Conservation (phyloP, 1,140 invertebrate genomes). For the Vanessa tameamea region DNA sequence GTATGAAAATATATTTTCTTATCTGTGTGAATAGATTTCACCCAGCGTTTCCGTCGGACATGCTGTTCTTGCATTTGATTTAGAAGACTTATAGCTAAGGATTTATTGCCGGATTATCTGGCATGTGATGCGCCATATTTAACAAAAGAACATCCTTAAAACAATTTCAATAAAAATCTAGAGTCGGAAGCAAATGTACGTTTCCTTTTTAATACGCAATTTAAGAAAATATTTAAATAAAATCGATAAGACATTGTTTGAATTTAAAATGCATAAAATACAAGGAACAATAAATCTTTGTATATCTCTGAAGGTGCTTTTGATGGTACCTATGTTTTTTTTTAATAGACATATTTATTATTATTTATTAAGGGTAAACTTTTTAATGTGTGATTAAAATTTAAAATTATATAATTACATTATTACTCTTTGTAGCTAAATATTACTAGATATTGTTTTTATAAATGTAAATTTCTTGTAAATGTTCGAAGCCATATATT, state of each 20-base stretch:
- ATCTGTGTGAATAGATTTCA: neutral
- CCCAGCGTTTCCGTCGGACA: neutral
- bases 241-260: constrained; percentile 50
- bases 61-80: constrained; percentile 4
- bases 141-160: neutral
- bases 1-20: neutral
- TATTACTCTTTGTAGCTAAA: too few species aligned
- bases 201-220: constrained; percentile 2
- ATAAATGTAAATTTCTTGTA: too few species aligned
- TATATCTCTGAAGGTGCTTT: too few species aligned
- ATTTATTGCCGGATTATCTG: neutral
- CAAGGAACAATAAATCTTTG: too few species aligned
- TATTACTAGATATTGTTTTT: too few species aligned
- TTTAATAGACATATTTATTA: too few species aligned
- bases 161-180: neutral
- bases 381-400: too few species aligned
- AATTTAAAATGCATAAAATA: constrained; percentile 31
- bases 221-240: neutral
- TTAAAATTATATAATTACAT: too few species aligned
- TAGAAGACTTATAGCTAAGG: neutral
- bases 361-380: too few species aligned
- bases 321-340: too few species aligned
- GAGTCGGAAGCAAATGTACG: neutral
- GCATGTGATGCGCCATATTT: neutral
- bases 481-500: too few species aligned